phyloP scores from a whole-genome alignment of 37 sponge, comb jelly and placozoan species.

The Cladorhizidae sp. region DNA sequence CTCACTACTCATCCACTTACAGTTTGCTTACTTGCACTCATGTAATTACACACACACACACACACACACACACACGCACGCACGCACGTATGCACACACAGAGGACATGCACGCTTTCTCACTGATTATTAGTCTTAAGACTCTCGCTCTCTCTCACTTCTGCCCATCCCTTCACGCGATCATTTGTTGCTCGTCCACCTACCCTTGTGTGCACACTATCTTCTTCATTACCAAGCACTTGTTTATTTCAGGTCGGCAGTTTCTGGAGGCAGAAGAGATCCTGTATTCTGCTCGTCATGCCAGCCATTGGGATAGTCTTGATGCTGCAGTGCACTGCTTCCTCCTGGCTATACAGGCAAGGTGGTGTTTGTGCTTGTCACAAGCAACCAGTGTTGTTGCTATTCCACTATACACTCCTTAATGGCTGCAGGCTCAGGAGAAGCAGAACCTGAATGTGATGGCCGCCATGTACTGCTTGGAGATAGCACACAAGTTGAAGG shows the following conservation, averaged over 20 bases:
- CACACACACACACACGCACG: conserved; percentile 18
- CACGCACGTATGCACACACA: conserved; percentile 7
- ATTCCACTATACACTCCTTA: not conserved
- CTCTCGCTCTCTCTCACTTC: no score
- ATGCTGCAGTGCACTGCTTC: conserved; percentile 75
- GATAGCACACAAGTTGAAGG: conserved; percentile 35
- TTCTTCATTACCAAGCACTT: no score
- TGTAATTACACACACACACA: conserved; percentile 7
- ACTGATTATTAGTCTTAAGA: no score
- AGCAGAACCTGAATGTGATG: conserved; percentile 42
- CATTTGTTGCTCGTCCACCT: no score
- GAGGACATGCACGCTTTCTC: not conserved
- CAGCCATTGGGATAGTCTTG: conserved; percentile 55
- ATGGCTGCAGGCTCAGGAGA: conserved; percentile 42
- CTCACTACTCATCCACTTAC: no score
- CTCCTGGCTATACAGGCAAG: conserved; percentile 63
- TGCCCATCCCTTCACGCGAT: no score
- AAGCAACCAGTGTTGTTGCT: not conserved
- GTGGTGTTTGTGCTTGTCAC: not conserved
- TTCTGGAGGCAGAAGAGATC: conserved; percentile 57
- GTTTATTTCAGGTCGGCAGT: conserved; percentile 50
- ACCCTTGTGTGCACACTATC: no score
- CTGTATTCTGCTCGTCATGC: conserved; percentile 29
- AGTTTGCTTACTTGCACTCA: not conserved
- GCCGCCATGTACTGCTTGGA: conserved; percentile 73